Percentiles rank a stretch among this genome's conserved stretches.
Conservation (phyloP, 1,140 invertebrate genomes). For the Frieseomelitta varia region DNA sequence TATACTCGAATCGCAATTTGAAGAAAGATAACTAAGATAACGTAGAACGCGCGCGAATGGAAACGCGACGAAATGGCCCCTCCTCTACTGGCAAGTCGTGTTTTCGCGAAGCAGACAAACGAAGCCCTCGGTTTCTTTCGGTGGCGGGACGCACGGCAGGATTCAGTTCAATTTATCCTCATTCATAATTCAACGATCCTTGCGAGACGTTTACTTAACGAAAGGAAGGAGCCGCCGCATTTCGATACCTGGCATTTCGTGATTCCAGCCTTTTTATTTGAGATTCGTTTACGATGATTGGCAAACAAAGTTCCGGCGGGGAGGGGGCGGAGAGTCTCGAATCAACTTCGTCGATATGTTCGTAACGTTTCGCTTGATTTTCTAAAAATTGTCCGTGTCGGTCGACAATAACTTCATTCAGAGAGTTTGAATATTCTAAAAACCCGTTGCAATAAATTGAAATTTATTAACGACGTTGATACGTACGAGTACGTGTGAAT, state of each 20-base stretch:
- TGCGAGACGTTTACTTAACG: slow-evolving; percentile 39
- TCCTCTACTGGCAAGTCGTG: slow-evolving; percentile 8
- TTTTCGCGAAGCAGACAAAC: slow-evolving; percentile 3
- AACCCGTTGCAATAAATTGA: background rate
- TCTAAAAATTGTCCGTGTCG: background rate
- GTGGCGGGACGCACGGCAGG: slow-evolving; percentile 7
- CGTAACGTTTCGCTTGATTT: background rate
- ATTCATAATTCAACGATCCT: slow-evolving; percentile 44
- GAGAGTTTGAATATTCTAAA: background rate
- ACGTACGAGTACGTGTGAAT: too few relatives aligned
- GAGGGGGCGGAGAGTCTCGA: background rate
- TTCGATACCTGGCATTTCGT: slow-evolving; percentile 18
- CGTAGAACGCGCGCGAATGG: too few relatives aligned
- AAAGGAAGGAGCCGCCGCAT: background rate
- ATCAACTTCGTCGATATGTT: background rate
- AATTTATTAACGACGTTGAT: background rate
- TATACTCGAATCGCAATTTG: background rate
- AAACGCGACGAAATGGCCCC: background rate
- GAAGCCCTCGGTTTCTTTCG: slow-evolving; percentile 11
- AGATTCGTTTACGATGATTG: slow-evolving; percentile 34
- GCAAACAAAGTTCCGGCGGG: background rate
- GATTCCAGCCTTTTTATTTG: slow-evolving; percentile 25
- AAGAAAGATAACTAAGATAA: background rate
- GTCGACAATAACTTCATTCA: background rate
- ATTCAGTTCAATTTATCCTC: slow-evolving; percentile 41